Evolutionary conservation across 2,797 vertebrate species (phyloP).

Genomic region (Thunnus albacares): DNA sequence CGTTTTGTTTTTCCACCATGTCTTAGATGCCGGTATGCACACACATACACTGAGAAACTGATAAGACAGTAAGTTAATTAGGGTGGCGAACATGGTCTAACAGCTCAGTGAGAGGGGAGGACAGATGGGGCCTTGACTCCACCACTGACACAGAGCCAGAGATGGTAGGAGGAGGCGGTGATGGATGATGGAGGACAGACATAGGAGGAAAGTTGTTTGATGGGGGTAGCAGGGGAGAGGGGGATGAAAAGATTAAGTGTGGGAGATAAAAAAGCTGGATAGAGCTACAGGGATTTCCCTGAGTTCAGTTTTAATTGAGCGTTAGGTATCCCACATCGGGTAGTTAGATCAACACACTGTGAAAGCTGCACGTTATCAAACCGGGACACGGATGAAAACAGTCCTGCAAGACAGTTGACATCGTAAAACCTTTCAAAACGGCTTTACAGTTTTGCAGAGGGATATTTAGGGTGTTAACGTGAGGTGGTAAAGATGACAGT

Average conservation of each 20-base stretch:
- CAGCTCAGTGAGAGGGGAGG: slow-evolving; percentile 79
- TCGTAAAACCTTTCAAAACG: slow-evolving; percentile 28
- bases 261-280: slow-evolving; percentile 34
- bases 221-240: slow-evolving; percentile 44
- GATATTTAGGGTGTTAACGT: slow-evolving; percentile 22
- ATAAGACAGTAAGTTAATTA: slow-evolving; percentile 87
- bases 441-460: slow-evolving; percentile 18
- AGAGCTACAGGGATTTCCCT: slow-evolving; percentile 53
- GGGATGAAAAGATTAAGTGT: slow-evolving; percentile 61
- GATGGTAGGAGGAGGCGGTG: slow-evolving; percentile 74
- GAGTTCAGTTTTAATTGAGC: slow-evolving; percentile 40
- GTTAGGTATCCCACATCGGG: slow-evolving; percentile 24
- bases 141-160: slow-evolving; percentile 73
- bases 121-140: slow-evolving; percentile 86
- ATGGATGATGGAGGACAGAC: slow-evolving; percentile 78
- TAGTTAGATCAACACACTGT: slow-evolving; percentile 36
- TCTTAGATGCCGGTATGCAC: slow-evolving; percentile 43
- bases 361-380: slow-evolving; percentile 54
- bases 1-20: slow-evolving; percentile 43
- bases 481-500: slow-evolving; percentile 16
- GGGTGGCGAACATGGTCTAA: slow-evolving; percentile 80
- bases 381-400: slow-evolving; percentile 20
- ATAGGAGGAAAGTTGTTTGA: slow-evolving; percentile 75
- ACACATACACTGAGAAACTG: slow-evolving; percentile 51
- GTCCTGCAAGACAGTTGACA: slow-evolving; percentile 29